These are phyloP conservation scores for Anastrepha ludens DNA, from an alignment of 1,140 invertebrate genomes.

Conservation along the genomic window DNA sequence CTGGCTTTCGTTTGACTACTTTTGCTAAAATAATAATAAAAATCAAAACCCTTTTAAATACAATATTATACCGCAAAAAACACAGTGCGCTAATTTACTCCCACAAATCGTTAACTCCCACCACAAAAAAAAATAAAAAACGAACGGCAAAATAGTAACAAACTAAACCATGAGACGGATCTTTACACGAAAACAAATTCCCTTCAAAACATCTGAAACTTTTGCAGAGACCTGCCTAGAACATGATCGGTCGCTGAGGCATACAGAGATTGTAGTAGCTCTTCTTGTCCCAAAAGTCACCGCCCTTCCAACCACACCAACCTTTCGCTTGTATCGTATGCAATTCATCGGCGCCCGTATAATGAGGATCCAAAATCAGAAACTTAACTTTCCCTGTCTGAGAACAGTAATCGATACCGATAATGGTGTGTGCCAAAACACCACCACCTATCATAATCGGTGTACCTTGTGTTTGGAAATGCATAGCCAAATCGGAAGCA, in stretches of 20 bases:
- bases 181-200: constrained; percentile 10
- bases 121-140: neutral
- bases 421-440: constrained; percentile 97
- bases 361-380: constrained; percentile 98
- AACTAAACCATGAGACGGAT: constrained; percentile 35
- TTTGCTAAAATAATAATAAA: constrained; percentile 7
- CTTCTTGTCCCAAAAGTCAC: constrained; percentile 93
- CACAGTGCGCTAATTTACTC: constrained; percentile 2
- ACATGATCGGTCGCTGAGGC: constrained; percentile 82
- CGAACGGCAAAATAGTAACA: neutral
- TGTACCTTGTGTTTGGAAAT: constrained; percentile 95
- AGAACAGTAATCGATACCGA: constrained; percentile 93
- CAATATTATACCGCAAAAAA: neutral
- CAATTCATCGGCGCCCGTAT: constrained; percentile 89
- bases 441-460: constrained; percentile 99
- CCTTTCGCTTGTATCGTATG: constrained; percentile 85
- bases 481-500: constrained; percentile 87
- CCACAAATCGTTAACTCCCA: neutral
- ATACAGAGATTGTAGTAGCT: constrained; percentile 97
- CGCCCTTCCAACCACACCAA: constrained; percentile 95
- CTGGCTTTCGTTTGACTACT: constrained; percentile 27
- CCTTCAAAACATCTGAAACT: neutral
- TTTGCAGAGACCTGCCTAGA: neutral
- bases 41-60: neutral
- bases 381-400: constrained; percentile 87